Evolutionary conservation across 2,797 vertebrate species (phyloP).

Genomic region (Nannoperca australis): DNA sequence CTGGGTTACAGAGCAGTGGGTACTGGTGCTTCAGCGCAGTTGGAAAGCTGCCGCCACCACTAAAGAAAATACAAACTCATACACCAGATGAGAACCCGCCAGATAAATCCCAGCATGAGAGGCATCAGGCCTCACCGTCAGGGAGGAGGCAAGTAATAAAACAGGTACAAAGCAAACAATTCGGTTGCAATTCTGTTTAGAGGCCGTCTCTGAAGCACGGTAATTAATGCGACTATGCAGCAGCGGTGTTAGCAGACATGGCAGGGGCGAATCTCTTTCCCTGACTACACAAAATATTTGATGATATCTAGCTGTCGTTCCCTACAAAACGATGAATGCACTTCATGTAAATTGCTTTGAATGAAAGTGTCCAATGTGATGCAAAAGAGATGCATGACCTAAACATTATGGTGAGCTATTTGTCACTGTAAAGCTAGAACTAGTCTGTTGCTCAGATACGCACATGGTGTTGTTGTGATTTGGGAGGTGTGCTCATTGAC

Average conservation of each 20-base stretch:
- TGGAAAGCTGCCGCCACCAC: conserved; percentile 30
- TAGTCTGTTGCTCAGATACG: not conserved
- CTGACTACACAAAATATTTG: conserved; percentile 9
- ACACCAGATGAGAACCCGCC: conserved; percentile 50
- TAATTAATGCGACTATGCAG: conserved; percentile 25
- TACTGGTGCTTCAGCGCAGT: conserved; percentile 33
- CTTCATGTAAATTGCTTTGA: not conserved
- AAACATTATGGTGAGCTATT: not conserved
- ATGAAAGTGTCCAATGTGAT: not conserved
- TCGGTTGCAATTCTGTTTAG: conserved; percentile 16
- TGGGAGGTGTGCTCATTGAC: not conserved
- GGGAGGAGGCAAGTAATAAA: conserved; percentile 31
- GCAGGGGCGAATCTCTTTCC: conserved; percentile 1
- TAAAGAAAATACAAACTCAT: conserved; percentile 54
- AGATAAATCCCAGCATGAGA: conserved; percentile 51
- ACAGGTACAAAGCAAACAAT: conserved; percentile 35
- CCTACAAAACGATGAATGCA: not conserved
- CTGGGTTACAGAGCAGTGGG: conserved; percentile 26
- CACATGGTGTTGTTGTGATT: conserved; percentile 5
- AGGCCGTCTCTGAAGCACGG: not conserved
- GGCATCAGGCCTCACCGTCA: conserved; percentile 24
- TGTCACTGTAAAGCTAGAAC: not conserved
- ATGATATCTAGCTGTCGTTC: not conserved
- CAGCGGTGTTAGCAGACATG: not conserved
- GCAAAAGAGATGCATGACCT: not conserved